Percentiles rank a stretch among this genome's conserved stretches.
Evolutionary conservation across 2,888 invertebrate genomes (phyloP).

Genomic region (Calameuta pallipes): DNA sequence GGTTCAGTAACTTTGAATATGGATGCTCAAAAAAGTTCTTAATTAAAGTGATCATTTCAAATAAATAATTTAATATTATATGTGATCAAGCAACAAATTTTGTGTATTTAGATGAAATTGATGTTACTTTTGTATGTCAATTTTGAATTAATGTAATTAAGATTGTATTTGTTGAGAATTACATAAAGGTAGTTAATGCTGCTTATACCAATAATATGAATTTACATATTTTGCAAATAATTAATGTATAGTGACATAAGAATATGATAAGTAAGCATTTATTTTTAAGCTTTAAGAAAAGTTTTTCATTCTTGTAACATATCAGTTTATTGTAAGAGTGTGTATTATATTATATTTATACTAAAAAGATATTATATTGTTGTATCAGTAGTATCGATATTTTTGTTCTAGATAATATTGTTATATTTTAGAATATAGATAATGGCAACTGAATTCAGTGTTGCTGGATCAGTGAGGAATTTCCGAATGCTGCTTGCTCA

Average conservation of each 20-base stretch:
- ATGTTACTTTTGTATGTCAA: background rate
- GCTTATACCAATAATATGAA: background rate
- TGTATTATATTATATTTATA: background rate
- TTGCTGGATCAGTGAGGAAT: slow-evolving; percentile 23
- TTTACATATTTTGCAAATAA: background rate
- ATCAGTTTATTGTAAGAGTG: background rate
- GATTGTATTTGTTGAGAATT: background rate
- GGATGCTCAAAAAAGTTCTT: background rate
- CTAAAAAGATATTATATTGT: background rate
- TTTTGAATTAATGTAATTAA: background rate
- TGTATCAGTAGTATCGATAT: background rate
- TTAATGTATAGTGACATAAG: background rate
- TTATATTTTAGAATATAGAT: background rate
- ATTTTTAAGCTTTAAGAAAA: background rate
- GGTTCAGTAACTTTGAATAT: background rate
- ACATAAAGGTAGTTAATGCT: background rate
- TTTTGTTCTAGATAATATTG: background rate
- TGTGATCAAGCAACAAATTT: background rate
- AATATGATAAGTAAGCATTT: background rate
- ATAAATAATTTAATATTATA: background rate
- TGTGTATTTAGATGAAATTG: background rate
- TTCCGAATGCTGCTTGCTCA: slow-evolving; percentile 28
- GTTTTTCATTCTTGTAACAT: background rate
- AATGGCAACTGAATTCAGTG: background rate
- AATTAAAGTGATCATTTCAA: background rate